Conservation (phyloP, 1,140 invertebrate genomes). For the Cheumatopsyche charites region DNA sequence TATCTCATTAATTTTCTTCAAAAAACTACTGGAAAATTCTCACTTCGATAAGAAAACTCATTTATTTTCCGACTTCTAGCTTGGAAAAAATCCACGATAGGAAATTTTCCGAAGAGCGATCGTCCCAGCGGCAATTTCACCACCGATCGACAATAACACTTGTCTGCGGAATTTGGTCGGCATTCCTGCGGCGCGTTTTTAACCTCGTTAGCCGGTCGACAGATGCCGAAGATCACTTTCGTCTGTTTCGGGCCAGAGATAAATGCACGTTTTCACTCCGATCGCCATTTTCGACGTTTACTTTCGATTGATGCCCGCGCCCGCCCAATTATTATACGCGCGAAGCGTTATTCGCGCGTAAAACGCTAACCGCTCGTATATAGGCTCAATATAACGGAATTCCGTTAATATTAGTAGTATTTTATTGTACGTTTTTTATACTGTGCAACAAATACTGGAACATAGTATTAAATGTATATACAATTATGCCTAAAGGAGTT, state of each 20-base stretch:
- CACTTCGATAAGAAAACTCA: too few species aligned
- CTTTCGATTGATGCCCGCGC: conserved; percentile 22
- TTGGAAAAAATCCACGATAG: too few species aligned
- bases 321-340: conserved; percentile 21
- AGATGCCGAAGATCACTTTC: conserved; percentile 30
- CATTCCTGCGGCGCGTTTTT: conserved; percentile 14
- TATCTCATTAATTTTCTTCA: background rate
- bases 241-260: conserved; percentile 16
- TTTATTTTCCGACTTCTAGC: too few species aligned
- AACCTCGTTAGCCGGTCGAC: conserved; percentile 13
- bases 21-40: too few species aligned
- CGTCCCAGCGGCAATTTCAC: background rate
- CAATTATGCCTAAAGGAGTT: too few species aligned
- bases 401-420: background rate
- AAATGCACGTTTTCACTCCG: conserved; percentile 27
- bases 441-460: too few species aligned
- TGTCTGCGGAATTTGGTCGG: conserved; percentile 7
- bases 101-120: background rate
- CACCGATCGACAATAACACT: background rate
- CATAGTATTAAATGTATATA: too few species aligned
- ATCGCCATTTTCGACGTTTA: conserved; percentile 27
- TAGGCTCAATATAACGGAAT: too few species aligned
- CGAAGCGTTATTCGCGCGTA: too few species aligned
- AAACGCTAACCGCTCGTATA: background rate
- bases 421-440: too few species aligned